A percentile compares a stretch with the other conserved stretches of the same genome.
Conservation (phyloP, 2,888 invertebrate species). For the Caenorhabditis japonica region DNA sequence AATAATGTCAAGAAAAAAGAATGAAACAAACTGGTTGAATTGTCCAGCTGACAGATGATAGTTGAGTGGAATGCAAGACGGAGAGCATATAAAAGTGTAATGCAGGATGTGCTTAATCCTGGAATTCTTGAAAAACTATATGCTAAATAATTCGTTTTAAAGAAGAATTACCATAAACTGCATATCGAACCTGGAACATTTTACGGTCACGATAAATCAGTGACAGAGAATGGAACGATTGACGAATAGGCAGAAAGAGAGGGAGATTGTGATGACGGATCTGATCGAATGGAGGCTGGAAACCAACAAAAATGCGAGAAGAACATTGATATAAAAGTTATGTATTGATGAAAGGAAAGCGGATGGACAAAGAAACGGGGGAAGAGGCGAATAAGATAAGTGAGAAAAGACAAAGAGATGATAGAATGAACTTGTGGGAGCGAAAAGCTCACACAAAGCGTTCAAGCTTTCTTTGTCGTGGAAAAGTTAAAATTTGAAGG, state of each 20-base stretch:
- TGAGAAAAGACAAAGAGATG: conserved; percentile 4
- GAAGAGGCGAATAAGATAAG: conserved; percentile 18
- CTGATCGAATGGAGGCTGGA: conserved; percentile 14
- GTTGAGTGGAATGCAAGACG: conserved; percentile 60
- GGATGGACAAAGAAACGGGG: conserved; percentile 3
- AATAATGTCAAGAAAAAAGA: conserved; percentile 13
- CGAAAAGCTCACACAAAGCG: background rate
- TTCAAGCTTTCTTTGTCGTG: too few relatives aligned
- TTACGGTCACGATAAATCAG: conserved; percentile 6
- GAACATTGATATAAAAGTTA: conserved; percentile 13
- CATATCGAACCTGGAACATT: conserved; percentile 32
- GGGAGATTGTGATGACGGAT: conserved; percentile 7
- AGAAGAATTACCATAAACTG: conserved; percentile 36
- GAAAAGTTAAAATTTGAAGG: too few relatives aligned
- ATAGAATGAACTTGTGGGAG: background rate
- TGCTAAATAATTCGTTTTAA: background rate
- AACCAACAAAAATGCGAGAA: conserved; percentile 22
- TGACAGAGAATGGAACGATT: background rate
- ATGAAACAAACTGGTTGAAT: conserved; percentile 41
- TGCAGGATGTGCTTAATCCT: conserved; percentile 51
- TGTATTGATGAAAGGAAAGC: conserved; percentile 14
- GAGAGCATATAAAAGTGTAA: conserved; percentile 56
- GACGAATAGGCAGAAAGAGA: background rate
- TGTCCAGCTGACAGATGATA: conserved; percentile 56
- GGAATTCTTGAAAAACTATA: conserved; percentile 3